Percentiles rank a stretch among this genome's conserved stretches.
Evolutionary conservation across 2,113 vertebrate species (phyloP).

Genomic region (Gymnogyps californianus): DNA sequence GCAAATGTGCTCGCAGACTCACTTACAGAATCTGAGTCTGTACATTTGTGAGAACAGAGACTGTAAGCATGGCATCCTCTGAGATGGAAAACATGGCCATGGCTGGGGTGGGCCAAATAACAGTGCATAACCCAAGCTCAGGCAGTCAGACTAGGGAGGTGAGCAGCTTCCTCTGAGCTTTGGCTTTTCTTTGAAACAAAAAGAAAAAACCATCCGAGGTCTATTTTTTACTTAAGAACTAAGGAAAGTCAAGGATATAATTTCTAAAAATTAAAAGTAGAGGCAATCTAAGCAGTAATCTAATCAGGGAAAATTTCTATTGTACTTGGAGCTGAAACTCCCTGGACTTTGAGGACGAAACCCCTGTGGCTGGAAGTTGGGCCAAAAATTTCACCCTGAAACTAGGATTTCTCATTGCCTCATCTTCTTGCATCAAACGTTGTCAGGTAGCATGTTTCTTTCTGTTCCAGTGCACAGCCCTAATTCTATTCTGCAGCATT

Average conservation of each 20-base stretch:
- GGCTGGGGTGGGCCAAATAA: not conserved
- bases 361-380: not conserved
- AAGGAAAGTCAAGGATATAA: not conserved
- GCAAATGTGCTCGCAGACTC: not conserved
- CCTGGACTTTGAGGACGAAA: not conserved
- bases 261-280: not conserved
- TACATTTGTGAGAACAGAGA: not conserved
- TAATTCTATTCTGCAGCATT: slow-evolving; percentile 45
- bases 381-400: not conserved
- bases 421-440: not conserved
- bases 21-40: not conserved
- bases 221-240: not conserved
- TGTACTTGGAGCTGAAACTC: not conserved
- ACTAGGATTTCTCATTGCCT: not conserved
- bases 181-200: not conserved
- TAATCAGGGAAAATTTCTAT: not conserved
- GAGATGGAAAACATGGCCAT: not conserved
- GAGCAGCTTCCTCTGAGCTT: not conserved
- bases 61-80: not conserved
- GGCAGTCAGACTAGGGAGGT: not conserved
- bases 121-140: accelerated
- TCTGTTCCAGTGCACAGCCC: slow-evolving; percentile 43
- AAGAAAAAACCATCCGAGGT: not conserved
- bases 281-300: not conserved
- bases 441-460: not conserved